Percentiles rank a stretch among this genome's conserved stretches.
These are phyloP conservation scores for Pongo pygmaeus DNA, from an alignment of 2,113 vertebrate genomes.

Conservation along the genomic window DNA sequence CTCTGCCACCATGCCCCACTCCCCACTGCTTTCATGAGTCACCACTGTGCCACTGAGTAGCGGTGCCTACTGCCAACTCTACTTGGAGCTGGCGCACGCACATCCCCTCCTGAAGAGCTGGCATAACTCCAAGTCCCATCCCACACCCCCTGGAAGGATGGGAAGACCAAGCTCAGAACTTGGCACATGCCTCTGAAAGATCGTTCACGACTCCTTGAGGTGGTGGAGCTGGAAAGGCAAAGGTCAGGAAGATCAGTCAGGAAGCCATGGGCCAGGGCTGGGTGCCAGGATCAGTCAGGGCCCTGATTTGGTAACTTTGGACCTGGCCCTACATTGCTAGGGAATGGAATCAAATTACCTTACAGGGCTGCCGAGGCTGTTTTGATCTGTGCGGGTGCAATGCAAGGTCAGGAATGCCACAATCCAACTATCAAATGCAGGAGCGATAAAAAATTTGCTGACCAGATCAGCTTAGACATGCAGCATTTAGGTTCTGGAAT, in stretches of 20 bases:
- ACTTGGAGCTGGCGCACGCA: not conserved
- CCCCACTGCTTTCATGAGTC: conserved; percentile 15
- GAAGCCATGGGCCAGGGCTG: not conserved
- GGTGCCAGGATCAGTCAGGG: not conserved
- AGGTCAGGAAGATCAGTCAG: not conserved
- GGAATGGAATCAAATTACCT: not conserved
- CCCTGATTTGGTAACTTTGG: not conserved
- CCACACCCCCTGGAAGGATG: not conserved
- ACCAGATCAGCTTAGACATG: not conserved
- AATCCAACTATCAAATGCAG: not conserved
- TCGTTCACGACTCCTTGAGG: not conserved
- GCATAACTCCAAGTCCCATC: not conserved
- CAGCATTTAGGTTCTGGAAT: not conserved
- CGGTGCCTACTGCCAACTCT: conserved; percentile 8
- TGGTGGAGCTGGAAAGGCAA: not conserved
- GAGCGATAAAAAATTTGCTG: not conserved
- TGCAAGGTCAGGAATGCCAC: not conserved
- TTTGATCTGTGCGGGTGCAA: not conserved
- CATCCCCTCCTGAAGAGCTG: not conserved
- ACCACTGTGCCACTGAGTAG: not conserved
- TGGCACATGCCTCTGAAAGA: not conserved
- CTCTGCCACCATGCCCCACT: not conserved
- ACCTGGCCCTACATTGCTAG: not conserved
- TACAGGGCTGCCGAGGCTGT: not conserved
- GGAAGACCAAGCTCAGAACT: not conserved